phyloP scores from a whole-genome alignment of 2,888 invertebrate species.

The Ophion ventricosus region DNA sequence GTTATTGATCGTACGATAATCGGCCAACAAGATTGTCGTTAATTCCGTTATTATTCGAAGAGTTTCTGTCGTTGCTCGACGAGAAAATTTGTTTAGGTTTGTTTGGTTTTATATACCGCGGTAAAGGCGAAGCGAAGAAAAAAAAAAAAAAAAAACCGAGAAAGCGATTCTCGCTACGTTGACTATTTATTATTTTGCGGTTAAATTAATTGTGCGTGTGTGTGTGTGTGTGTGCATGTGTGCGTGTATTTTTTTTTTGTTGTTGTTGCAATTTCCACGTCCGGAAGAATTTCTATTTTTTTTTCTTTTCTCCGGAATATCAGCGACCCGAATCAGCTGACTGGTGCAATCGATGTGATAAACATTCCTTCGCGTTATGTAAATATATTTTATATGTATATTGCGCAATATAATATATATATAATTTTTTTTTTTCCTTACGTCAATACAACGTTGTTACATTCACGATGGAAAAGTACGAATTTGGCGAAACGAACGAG shows the following conservation, averaged over 20 bases:
- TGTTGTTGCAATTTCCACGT: background rate
- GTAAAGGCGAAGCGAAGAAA: background rate
- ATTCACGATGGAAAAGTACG: background rate
- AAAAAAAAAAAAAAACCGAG: background rate
- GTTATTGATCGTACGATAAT: background rate
- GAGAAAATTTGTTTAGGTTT: background rate
- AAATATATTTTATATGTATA: conserved; percentile 51
- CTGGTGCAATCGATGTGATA: conserved; percentile 61
- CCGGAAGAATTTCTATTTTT: background rate
- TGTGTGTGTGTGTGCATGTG: background rate
- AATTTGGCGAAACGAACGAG: background rate
- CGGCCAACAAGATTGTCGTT: background rate
- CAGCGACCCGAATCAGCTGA: conserved; percentile 9
- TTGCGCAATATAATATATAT: conserved; percentile 14
- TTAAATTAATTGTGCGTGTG: background rate
- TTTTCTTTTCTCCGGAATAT: background rate
- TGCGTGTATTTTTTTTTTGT: conserved; percentile 11
- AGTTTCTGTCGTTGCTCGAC: background rate
- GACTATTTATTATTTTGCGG: background rate
- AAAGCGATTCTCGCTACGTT: background rate
- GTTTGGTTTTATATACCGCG: no score
- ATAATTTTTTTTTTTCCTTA: background rate
- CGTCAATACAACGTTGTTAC: background rate
- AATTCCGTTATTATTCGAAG: background rate
- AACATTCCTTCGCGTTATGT: conserved; percentile 48